phyloP scores from a whole-genome alignment of 2,888 invertebrate genomes.

The Trachelus tabidus region DNA sequence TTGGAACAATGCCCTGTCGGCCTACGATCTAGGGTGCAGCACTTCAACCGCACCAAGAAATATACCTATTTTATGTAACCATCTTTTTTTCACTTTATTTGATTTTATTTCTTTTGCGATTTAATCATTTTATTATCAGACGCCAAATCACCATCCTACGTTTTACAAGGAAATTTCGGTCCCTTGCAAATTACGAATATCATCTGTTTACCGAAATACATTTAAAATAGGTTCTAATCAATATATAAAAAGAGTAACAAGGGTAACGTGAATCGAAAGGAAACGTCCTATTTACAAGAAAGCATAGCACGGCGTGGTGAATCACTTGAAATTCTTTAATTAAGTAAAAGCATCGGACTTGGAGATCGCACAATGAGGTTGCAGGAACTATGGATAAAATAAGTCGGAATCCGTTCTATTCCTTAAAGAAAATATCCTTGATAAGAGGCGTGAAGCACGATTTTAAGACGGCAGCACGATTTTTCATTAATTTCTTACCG shows the following conservation, averaged over 20 bases:
- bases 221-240: background rate
- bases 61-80: background rate
- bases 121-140: background rate
- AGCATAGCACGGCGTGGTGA: background rate
- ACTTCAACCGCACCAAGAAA: constrained; percentile 6
- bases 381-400: background rate
- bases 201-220: background rate
- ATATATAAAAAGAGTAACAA: background rate
- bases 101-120: background rate
- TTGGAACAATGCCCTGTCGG: constrained; percentile 26
- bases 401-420: background rate
- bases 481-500: background rate
- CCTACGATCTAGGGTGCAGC: constrained; percentile 23
- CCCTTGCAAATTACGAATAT: background rate
- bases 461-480: background rate
- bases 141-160: background rate
- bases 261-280: background rate
- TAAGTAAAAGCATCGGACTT: background rate
- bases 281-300: background rate
- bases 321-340: background rate
- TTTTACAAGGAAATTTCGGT: background rate
- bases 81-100: background rate
- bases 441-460: background rate
- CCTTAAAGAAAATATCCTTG: background rate
- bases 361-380: background rate